Conservation (phyloP, 2,797 vertebrate species). For the Danio aesculapii region DNA sequence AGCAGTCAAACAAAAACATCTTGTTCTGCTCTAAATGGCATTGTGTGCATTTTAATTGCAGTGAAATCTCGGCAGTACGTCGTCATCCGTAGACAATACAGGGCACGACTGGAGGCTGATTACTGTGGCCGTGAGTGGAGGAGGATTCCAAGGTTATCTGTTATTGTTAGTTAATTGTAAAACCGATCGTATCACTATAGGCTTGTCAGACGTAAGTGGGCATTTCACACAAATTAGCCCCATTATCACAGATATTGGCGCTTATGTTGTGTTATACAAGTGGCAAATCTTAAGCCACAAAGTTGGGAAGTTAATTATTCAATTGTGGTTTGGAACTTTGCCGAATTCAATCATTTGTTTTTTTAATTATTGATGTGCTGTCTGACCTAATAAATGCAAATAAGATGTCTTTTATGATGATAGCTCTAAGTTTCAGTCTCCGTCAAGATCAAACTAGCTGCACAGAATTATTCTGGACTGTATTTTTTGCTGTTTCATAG, state of each 20-base stretch:
- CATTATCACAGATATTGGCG: slow-evolving; percentile 71
- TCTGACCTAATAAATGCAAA: slow-evolving; percentile 74
- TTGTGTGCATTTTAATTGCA: slow-evolving; percentile 88
- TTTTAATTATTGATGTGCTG: slow-evolving; percentile 77
- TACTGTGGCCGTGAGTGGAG: slow-evolving; percentile 72
- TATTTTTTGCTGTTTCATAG: neutral
- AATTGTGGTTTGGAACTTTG: slow-evolving; percentile 69
- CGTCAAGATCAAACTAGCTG: neutral
- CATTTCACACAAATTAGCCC: slow-evolving; percentile 83
- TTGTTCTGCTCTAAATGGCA: slow-evolving; percentile 86
- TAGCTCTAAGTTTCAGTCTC: neutral
- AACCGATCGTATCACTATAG: slow-evolving; percentile 80
- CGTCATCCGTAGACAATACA: slow-evolving; percentile 63
- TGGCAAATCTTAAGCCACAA: slow-evolving; percentile 48
- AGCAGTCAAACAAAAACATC: slow-evolving; percentile 85
- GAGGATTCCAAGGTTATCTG: slow-evolving; percentile 84
- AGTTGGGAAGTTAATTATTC: slow-evolving; percentile 53
- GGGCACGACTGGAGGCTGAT: slow-evolving; percentile 71
- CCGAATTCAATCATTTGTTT: slow-evolving; percentile 79
- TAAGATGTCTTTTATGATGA: slow-evolving; percentile 32
- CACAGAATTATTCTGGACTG: neutral
- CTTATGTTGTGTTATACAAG: slow-evolving; percentile 18
- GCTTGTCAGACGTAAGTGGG: slow-evolving; percentile 80
- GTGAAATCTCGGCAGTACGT: slow-evolving; percentile 84
- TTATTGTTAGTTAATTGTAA: slow-evolving; percentile 87